Conservation (phyloP, 2,113 vertebrate species). For the Bungarus multicinctus region DNA sequence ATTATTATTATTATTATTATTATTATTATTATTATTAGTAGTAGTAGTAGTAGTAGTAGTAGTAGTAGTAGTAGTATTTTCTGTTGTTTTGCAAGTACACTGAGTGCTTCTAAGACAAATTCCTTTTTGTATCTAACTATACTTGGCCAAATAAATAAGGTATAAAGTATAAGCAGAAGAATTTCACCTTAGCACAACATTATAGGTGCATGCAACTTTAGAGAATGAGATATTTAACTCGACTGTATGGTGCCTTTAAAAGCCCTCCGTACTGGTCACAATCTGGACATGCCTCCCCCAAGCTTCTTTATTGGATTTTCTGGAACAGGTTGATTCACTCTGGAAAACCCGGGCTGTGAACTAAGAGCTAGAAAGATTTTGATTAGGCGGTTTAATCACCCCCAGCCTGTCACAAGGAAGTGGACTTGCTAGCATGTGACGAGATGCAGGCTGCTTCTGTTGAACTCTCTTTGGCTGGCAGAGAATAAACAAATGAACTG, state of each 20-base stretch:
- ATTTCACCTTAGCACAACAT: not conserved
- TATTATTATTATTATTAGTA: no score
- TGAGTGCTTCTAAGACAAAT: not conserved
- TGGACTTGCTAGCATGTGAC: not conserved
- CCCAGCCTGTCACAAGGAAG: not conserved
- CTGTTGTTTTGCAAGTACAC: not conserved
- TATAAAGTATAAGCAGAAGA: not conserved
- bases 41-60: no score
- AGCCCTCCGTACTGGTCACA: not conserved
- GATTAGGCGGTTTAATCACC: not conserved
- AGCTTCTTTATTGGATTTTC: not conserved
- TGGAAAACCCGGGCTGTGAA: not conserved
- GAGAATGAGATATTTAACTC: not conserved
- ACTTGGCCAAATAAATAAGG: not conserved
- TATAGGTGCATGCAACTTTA: not conserved
- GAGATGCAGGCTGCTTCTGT: not conserved
- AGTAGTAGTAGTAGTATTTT: not conserved
- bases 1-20: no score
- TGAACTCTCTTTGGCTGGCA: not conserved
- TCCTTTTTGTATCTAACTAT: not conserved
- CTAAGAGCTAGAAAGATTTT: not conserved
- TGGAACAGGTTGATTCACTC: not conserved
- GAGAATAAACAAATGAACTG: not conserved
- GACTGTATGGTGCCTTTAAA: not conserved
- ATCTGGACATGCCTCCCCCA: not conserved